Evolutionary conservation across 2,797 vertebrate species (phyloP).

Genomic region (Chelmon rostratus): DNA sequence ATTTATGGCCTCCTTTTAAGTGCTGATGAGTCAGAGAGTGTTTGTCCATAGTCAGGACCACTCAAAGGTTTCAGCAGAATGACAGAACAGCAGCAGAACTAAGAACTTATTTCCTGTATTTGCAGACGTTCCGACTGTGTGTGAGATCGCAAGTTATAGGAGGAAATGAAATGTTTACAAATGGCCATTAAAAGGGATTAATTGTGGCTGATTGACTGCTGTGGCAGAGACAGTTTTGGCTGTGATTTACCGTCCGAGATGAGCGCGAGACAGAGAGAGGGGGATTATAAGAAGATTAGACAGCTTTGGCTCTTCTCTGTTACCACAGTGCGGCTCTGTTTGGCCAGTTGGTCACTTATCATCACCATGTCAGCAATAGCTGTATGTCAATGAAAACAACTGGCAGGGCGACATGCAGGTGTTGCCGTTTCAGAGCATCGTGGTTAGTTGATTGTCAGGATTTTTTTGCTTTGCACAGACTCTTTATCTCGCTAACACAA

Average conservation of each 20-base stretch:
- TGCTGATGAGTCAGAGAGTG: slow-evolving; percentile 31
- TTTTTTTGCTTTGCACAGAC: no score
- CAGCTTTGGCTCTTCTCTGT: neutral
- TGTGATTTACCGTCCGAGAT: neutral
- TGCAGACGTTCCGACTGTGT: neutral
- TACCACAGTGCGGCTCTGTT: neutral
- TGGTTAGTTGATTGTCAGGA: no score
- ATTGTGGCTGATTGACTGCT: neutral
- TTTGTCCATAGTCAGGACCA: slow-evolving; percentile 11
- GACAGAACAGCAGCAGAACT: neutral
- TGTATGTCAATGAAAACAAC: neutral
- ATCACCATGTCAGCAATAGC: neutral
- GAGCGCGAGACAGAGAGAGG: neutral
- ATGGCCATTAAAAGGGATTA: neutral
- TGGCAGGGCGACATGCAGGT: no score
- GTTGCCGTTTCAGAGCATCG: no score
- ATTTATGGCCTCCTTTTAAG: slow-evolving; percentile 23
- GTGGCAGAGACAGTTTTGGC: neutral
- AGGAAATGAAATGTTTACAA: neutral
- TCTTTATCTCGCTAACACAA: no score
- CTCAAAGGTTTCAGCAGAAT: neutral
- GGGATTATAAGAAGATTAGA: slow-evolving; percentile 13
- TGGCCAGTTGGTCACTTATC: neutral
- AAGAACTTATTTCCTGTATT: neutral
- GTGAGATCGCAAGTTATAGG: neutral